phyloP scores from a whole-genome alignment of 2,888 invertebrate genomes.

The Oscheius sp. region DNA sequence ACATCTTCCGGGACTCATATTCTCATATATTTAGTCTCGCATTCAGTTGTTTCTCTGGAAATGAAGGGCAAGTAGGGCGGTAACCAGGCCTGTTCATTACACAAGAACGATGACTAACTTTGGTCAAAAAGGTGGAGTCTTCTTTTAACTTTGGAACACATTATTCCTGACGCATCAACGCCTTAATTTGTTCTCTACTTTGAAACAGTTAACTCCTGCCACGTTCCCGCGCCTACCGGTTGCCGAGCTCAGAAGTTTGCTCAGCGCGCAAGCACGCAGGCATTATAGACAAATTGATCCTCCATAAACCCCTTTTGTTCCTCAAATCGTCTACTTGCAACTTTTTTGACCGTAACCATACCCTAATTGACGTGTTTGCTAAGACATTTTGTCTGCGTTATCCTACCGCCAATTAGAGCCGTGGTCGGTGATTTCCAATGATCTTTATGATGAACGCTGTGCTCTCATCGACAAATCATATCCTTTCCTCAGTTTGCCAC shows the following conservation, averaged over 20 bases:
- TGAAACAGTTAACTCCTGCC: conserved; percentile 22
- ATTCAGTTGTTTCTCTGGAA: neutral
- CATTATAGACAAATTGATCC: conserved; percentile 36
- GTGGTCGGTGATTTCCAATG: too few relatives aligned
- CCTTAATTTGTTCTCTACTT: conserved; percentile 6
- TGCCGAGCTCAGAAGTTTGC: conserved; percentile 34
- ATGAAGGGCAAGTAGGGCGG: conserved; percentile 18
- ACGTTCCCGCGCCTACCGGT: conserved; percentile 34
- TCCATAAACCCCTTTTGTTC: conserved; percentile 37
- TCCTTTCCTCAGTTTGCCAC: too few relatives aligned
- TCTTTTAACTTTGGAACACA: too few relatives aligned
- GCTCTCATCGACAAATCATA: too few relatives aligned
- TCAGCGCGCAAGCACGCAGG: conserved; percentile 39
- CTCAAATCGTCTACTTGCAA: conserved; percentile 30
- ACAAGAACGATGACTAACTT: conserved; percentile 31
- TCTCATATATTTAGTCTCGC: neutral
- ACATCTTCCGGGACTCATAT: neutral
- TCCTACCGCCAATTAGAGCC: too few relatives aligned
- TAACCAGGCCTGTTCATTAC: conserved; percentile 16
- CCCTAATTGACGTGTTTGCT: too few relatives aligned
- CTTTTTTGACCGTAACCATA: neutral
- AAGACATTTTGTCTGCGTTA: too few relatives aligned
- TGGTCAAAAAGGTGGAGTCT: too few relatives aligned
- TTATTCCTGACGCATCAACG: neutral
- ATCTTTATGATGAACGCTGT: too few relatives aligned